Conservation (phyloP, 1,140 invertebrate genomes). For the Drosophila athabasca region DNA sequence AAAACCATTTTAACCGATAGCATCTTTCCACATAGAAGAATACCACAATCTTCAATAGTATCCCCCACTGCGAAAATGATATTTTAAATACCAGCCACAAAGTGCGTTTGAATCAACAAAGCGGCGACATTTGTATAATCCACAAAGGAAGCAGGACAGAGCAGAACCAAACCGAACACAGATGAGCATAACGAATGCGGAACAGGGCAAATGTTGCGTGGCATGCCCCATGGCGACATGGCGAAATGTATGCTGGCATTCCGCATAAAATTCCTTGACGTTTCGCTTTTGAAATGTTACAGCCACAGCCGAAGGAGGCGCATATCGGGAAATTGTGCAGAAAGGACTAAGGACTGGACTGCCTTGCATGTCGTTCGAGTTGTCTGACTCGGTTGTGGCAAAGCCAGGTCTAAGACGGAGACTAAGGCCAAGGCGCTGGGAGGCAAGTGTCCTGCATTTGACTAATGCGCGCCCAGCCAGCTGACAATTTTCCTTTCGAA, state of each 20-base stretch:
- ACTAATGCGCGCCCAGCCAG: constrained; percentile 62
- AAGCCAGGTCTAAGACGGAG: constrained; percentile 28
- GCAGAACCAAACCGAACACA: constrained; percentile 4
- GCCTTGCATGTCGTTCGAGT: constrained; percentile 61
- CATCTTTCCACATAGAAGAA: neutral
- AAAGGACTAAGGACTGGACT: neutral
- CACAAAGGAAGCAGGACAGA: constrained; percentile 11
- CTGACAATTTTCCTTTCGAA: constrained; percentile 69
- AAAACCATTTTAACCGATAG: neutral
- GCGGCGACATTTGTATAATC: constrained; percentile 21
- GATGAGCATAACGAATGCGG: constrained; percentile 19
- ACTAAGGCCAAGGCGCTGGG: constrained; percentile 10
- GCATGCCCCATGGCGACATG: constrained; percentile 20
- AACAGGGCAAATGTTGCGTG: constrained; percentile 51
- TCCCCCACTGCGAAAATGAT: neutral
- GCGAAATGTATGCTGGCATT: constrained; percentile 52
- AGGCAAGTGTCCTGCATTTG: constrained; percentile 55
- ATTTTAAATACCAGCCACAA: neutral
- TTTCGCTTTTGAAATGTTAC: constrained; percentile 70
- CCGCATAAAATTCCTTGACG: constrained; percentile 58
- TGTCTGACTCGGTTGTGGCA: constrained; percentile 51
- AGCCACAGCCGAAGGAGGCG: constrained; percentile 18
- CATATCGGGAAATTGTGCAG: constrained; percentile 5
- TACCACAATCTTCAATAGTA: neutral
- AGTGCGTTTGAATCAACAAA: constrained; percentile 16